Conservation (phyloP, 2,797 vertebrate genomes). For the Xerus rutilus region DNA sequence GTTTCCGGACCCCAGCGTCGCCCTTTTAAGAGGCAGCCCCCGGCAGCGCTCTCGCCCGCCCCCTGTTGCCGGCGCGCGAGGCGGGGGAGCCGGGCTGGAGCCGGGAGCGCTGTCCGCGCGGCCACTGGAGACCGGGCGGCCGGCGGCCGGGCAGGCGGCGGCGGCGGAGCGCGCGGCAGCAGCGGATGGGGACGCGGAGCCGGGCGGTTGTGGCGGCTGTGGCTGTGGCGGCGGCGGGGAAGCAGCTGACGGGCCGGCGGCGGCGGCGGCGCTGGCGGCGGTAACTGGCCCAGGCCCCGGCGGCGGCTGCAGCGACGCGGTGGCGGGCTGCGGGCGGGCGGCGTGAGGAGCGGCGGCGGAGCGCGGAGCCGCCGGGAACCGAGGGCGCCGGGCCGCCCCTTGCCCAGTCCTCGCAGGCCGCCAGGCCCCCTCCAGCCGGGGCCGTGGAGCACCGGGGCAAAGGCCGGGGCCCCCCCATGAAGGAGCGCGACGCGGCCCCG, state of each 20-base stretch:
- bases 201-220: constrained; percentile 69
- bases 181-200: constrained; percentile 77
- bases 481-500: constrained; percentile 95
- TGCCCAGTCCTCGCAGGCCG: constrained; percentile 70
- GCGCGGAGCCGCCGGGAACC: constrained; percentile 67
- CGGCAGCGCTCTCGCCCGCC: constrained; percentile 48
- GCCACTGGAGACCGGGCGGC: constrained; percentile 78
- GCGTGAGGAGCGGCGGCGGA: constrained; percentile 75
- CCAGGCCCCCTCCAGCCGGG: constrained; percentile 90
- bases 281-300: constrained; percentile 75
- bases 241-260: constrained; percentile 76
- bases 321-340: constrained; percentile 68
- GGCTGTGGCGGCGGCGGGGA: constrained; percentile 73
- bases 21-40: constrained; percentile 81
- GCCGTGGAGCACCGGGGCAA: constrained; percentile 97
- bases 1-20: constrained; percentile 71
- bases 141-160: constrained; percentile 64
- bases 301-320: constrained; percentile 73
- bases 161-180: constrained; percentile 22
- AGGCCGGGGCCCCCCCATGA: constrained; percentile 95
- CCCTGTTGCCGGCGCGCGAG: constrained; percentile 65
- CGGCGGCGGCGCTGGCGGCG: constrained; percentile 71
- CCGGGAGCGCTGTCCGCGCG: constrained; percentile 73
- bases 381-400: constrained; percentile 78
- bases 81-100: constrained; percentile 70